Evolutionary conservation across 2,797 vertebrate species (phyloP), one percentile per base, ranked within the genome.

Genomic region (Paguma larvata): DNA sequence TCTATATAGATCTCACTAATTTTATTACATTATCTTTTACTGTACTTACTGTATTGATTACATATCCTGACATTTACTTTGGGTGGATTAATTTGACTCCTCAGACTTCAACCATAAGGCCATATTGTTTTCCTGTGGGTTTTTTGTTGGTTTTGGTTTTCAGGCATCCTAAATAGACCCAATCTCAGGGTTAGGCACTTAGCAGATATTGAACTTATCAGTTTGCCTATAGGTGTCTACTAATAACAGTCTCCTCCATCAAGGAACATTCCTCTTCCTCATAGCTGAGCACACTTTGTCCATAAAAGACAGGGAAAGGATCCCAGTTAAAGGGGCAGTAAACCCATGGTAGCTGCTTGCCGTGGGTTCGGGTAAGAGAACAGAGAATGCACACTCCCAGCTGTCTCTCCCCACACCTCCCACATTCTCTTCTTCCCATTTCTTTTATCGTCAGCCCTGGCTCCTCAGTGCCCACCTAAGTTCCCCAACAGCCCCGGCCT

Each of bases 161-260:
- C 30, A 3, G 0, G 23, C 34, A 51, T 38, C 53, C 53, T 9
- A 56, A 77, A 73, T 18, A 95, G 56, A 48, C 51, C 65, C 65
- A 38, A 95, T 32, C 23, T 98, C 30, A 72, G 7, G 48, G 51
- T 62, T 80, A 80, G 34, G 53, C 67, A 77, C 84, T 92, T 67
- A 89, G 56, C 38, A 94, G 91, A 59, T 27, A 68, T 73, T 41
- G 48, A 93, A 44, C 6, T 78, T 38, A 67, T 21, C 68, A 38
- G 85, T 44, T 85, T 85, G 79, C 51, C 84, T 94, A 77, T 46
- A 94, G 15, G 30, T 92, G n/a, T 85, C 94, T 62, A 78, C 59
- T 83, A 83, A 84, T 59, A 72, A 59, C 30, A 38, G 38, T 72
- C 41, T 93, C 62, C 34, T 91, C 25, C 77, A 62, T 25, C 32